Evolutionary conservation across 2,888 invertebrate species (phyloP).

Genomic region (Eumerus sabulonum): DNA sequence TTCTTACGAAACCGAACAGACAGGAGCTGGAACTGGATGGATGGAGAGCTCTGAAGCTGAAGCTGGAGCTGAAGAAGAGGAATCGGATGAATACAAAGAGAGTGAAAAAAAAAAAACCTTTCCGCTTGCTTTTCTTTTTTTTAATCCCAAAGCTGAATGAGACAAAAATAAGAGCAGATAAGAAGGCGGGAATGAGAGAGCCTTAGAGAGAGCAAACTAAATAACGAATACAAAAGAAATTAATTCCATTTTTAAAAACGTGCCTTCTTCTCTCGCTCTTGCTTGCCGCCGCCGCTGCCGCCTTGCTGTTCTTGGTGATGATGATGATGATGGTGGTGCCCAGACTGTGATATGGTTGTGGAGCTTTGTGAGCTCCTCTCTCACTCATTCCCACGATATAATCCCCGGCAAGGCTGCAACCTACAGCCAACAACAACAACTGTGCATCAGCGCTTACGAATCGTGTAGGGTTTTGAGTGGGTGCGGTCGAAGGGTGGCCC

Average conservation of each 20-base stretch:
- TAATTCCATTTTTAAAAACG: slow-evolving; percentile 76
- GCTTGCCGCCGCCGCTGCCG: slow-evolving; percentile 68
- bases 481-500: slow-evolving; percentile 63
- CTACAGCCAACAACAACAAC: slow-evolving; percentile 45
- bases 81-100: slow-evolving; percentile 1
- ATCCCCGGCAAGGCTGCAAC: slow-evolving; percentile 59
- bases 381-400: slow-evolving; percentile 39
- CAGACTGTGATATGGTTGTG: slow-evolving; percentile 8
- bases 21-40: slow-evolving; percentile 49
- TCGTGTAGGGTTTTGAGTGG: slow-evolving; percentile 51
- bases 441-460: background rate
- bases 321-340: slow-evolving; percentile 25
- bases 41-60: slow-evolving; percentile 26
- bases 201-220: slow-evolving; percentile 69
- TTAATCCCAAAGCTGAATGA: slow-evolving; percentile 60
- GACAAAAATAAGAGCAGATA: slow-evolving; percentile 55
- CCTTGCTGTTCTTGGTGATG: slow-evolving; percentile 48
- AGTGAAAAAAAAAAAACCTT: slow-evolving; percentile 53
- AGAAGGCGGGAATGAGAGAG: slow-evolving; percentile 49
- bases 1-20: slow-evolving; percentile 67
- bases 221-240: slow-evolving; percentile 77
- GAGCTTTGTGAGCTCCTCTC: slow-evolving; percentile 34
- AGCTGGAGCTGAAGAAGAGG: too few relatives aligned
- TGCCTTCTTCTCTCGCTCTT: slow-evolving; percentile 68
- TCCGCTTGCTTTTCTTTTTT: slow-evolving; percentile 60